phyloP scores from a whole-genome alignment of 2,797 vertebrate genomes.

The Cuniculus paca region DNA sequence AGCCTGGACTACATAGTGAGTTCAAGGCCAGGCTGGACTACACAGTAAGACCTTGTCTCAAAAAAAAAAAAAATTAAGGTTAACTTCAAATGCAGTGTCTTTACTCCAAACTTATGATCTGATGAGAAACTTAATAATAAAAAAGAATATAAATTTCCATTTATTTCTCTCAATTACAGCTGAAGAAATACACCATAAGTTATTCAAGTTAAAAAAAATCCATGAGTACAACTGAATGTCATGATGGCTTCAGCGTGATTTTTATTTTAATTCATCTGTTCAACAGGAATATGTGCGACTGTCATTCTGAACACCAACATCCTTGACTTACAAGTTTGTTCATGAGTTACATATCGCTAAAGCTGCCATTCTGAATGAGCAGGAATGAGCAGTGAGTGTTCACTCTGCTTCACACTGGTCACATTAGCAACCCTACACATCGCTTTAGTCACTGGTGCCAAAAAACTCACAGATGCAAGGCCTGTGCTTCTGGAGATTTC shows the following conservation, averaged over 20 bases:
- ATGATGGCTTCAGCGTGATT: not conserved
- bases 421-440: not conserved
- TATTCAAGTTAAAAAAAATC: slow-evolving; percentile 26
- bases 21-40: not conserved
- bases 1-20: not conserved
- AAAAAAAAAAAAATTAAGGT: not conserved
- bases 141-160: slow-evolving; percentile 45
- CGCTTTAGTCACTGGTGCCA: not conserved
- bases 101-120: not conserved
- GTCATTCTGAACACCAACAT: not conserved
- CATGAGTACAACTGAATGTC: not conserved
- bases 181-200: not conserved
- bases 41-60: not conserved
- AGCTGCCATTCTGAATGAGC: not conserved
- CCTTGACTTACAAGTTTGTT: not conserved
- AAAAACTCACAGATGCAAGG: not conserved
- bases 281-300: not conserved
- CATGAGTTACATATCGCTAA: not conserved
- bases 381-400: not conserved
- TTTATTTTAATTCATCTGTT: not conserved
- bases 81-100: not conserved
- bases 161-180: slow-evolving; percentile 7
- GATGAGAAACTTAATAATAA: not conserved
- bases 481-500: not conserved
- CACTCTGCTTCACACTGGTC: not conserved